Evolutionary conservation across 2,888 invertebrate genomes (phyloP).

Genomic region (Alitta virens): DNA sequence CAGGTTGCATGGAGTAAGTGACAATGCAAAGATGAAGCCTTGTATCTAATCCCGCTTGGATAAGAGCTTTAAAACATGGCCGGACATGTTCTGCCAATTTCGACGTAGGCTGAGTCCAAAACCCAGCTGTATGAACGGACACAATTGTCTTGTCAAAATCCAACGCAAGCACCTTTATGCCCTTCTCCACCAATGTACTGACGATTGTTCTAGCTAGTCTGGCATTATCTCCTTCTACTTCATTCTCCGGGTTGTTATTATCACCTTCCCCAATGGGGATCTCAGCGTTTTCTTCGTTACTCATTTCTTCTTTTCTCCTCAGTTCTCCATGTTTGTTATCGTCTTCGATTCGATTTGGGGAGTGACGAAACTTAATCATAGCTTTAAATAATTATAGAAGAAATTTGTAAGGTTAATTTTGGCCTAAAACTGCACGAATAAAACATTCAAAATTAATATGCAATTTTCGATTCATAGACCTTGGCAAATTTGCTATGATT

Average conservation of each 20-base stretch:
- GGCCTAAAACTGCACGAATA: no score
- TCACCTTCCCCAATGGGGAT: neutral
- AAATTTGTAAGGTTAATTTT: no score
- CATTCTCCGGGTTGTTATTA: no score
- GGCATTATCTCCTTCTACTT: no score
- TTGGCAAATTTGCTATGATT: no score
- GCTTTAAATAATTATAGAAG: no score
- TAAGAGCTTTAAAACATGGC: slow-evolving; percentile 45
- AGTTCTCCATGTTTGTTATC: neutral
- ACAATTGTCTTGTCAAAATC: slow-evolving; percentile 52
- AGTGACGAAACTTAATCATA: no score
- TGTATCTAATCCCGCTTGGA: slow-evolving; percentile 37
- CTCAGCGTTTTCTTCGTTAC: neutral
- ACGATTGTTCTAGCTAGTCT: slow-evolving; percentile 30
- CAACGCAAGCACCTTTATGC: slow-evolving; percentile 45
- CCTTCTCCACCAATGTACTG: slow-evolving; percentile 35
- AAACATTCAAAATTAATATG: no score
- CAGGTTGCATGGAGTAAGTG: slow-evolving; percentile 46
- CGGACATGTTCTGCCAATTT: slow-evolving; percentile 41
- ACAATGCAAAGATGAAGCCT: slow-evolving; percentile 44
- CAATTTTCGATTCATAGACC: no score
- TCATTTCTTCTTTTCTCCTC: neutral
- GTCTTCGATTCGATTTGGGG: neutral
- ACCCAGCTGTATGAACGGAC: slow-evolving; percentile 47
- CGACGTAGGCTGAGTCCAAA: slow-evolving; percentile 42